Evolutionary conservation across 2,113 vertebrate species (phyloP).

Genomic region (Anguilla rostrata): DNA sequence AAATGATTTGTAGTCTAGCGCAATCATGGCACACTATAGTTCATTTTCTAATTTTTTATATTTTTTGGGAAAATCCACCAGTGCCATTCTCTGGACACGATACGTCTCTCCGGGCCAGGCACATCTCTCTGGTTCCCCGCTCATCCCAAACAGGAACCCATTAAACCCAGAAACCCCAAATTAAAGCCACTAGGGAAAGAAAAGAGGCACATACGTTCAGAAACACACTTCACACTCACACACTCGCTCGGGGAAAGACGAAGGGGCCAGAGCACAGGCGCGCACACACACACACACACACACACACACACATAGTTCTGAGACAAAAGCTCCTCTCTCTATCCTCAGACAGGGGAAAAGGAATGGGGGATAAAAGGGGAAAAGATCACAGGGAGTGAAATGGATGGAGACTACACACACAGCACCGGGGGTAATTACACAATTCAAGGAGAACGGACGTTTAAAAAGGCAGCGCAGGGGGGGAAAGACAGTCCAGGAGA

Average conservation of each 20-base stretch:
- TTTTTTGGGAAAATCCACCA: neutral
- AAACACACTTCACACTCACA: neutral
- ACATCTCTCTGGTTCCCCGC: neutral
- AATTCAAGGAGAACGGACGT: neutral
- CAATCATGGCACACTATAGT: neutral
- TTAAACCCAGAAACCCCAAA: neutral
- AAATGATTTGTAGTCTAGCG: neutral
- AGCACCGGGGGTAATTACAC: neutral
- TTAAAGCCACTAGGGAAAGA: neutral
- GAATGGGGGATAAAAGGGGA: neutral
- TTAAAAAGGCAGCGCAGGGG: neutral
- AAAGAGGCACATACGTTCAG: neutral
- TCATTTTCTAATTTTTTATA: neutral
- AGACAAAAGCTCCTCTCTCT: slow-evolving; percentile 2
- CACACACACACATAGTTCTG: neutral
- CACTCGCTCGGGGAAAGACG: neutral
- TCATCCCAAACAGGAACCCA: neutral
- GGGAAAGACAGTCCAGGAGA: neutral
- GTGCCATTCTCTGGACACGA: neutral
- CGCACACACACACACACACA: neutral
- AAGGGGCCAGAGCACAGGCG: neutral
- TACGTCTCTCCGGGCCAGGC: neutral
- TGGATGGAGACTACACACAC: neutral
- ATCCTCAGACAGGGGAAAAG: neutral
- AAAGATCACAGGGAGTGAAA: neutral